phyloP scores from a whole-genome alignment of 2,888 invertebrate genomes.

The Leucoptera coffeella region DNA sequence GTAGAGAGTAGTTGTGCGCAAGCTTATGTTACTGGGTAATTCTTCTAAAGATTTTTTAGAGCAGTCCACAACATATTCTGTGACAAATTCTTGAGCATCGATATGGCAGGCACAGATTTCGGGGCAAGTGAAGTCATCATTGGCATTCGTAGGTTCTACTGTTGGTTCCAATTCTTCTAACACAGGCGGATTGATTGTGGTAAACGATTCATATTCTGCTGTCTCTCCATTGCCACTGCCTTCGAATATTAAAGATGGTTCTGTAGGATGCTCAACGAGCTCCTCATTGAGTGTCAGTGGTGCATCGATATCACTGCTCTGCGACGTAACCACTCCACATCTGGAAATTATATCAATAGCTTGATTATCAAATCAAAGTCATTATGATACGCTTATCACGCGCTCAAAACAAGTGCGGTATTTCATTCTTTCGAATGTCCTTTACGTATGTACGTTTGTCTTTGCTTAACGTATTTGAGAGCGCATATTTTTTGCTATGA shows the following conservation, averaged over 20 bases:
- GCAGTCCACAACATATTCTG: conserved; percentile 35
- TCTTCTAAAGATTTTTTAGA: conserved; percentile 36
- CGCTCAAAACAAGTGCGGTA: too few relatives aligned
- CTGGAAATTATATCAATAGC: conserved; percentile 19
- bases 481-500: too few relatives aligned
- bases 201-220: conserved; percentile 13
- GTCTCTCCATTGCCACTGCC: conserved; percentile 21
- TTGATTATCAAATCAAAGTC: too few relatives aligned
- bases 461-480: too few relatives aligned
- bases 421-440: too few relatives aligned
- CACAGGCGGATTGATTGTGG: conserved; percentile 12
- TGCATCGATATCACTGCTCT: conserved; percentile 26
- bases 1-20: conserved; percentile 25
- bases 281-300: conserved; percentile 27
- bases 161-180: conserved; percentile 19
- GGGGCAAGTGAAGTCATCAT: conserved; percentile 17
- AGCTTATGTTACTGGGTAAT: conserved; percentile 32
- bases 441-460: too few relatives aligned
- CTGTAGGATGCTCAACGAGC: conserved; percentile 22
- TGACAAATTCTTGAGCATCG: conserved; percentile 16
- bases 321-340: conserved; percentile 14
- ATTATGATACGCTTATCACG: too few relatives aligned
- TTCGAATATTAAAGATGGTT: conserved; percentile 16
- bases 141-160: conserved; percentile 9
- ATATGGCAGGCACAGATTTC: conserved; percentile 24